phyloP scores from a whole-genome alignment of 2,113 vertebrate species.

The Sapajus apella region DNA sequence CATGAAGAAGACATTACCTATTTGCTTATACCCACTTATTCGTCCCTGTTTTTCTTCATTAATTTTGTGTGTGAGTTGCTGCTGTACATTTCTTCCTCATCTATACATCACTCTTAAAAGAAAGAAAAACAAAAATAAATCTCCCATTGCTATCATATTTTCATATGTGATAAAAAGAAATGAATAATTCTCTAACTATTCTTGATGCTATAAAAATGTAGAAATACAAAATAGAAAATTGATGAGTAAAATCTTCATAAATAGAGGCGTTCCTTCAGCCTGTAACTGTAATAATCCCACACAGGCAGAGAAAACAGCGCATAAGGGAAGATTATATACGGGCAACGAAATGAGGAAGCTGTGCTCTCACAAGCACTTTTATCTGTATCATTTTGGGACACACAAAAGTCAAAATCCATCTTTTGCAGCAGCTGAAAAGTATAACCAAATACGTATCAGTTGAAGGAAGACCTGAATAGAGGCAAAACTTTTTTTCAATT shows the following conservation, averaged over 20 bases:
- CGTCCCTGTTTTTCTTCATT: background rate
- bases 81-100: background rate
- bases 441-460: background rate
- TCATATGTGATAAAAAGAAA: background rate
- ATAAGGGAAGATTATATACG: rapidly evolving
- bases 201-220: background rate
- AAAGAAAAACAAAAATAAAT: background rate
- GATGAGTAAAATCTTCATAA: background rate
- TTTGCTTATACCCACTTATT: background rate
- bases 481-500: background rate
- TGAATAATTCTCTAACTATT: background rate
- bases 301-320: background rate
- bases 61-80: background rate
- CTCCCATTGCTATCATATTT: background rate
- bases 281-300: background rate
- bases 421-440: background rate
- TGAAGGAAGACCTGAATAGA: background rate
- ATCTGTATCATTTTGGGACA: background rate
- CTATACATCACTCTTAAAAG: background rate
- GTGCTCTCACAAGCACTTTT: background rate
- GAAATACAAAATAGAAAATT: background rate
- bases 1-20: too few species aligned
- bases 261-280: background rate
- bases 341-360: too few species aligned
- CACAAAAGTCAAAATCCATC: background rate